Evolutionary conservation across 2,888 invertebrate genomes (phyloP), one percentile per base, ranked within the genome.

Genomic region (Sialis fuliginosa): DNA sequence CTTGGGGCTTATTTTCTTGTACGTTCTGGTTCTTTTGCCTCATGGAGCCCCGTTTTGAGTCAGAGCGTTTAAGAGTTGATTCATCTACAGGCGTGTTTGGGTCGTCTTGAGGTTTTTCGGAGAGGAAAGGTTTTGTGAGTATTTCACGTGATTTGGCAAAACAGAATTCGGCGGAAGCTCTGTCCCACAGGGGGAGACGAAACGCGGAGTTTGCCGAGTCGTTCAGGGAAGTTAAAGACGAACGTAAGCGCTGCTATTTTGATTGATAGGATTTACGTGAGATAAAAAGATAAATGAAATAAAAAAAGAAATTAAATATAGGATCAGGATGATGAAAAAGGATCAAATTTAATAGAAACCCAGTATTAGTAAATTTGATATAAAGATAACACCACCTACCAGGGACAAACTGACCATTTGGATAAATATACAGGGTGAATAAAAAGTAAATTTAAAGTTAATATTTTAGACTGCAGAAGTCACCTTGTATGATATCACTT

Each of bases 121-220:
- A 45, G 30, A 47, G 39, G 53, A 68, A 65, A 1, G 79, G 78
- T 44, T 77, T 74, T 35, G 76, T 74, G 2, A 81, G 62, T 9
- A 81, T 64, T 59, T 81, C 80, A 5, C 79, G 73, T 0, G 81
- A 81, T 56, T 79, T 79, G 35, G 80, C 79, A 56, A 81, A 81
- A 58, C 77, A 79, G 58, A 79, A 80, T 60, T 81, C 81, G 0
- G 79, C 79, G 8, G 77, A 77, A n/a, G 79, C 78, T 59, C 78
- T 77, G 60, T 81, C 81, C 72, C 80, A 81, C 10, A 80, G 62
- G 2, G 80, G 80, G 42, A 81, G 66, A 51, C 76, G 69, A 47
- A 74, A 62, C 48, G 58, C 59, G 42, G 54, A 59, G 42, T 61
- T 62, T 45, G 68, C 63, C 44, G 57, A 59, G 48, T 66, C 66